Evolutionary conservation across 53 echinoderm and acorn worm genomes (phyloP), one percentile per base, ranked within the genome.

Genomic region (Echinarachnius parma): DNA sequence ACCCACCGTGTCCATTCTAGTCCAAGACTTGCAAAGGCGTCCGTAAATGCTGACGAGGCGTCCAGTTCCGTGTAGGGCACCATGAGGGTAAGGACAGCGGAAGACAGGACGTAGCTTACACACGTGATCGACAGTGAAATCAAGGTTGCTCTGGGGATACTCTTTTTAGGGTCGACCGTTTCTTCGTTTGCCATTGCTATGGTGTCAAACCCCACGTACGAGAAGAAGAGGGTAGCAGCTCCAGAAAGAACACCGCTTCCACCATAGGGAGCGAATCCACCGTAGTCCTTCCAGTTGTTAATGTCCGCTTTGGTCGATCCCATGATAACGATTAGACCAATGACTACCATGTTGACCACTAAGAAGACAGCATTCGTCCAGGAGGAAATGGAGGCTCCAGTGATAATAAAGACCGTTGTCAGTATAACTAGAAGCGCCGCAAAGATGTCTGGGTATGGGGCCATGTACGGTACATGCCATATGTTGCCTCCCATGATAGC

Each of bases 131-230:
- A n/a, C 3, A 91, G 37, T 0, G 91, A 60, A 11, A 83, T 14
- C 14, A 75, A 79, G 11, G 86, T 78, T 5, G 86, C 86, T 18
- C 79, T 61, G 0, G 91, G 91, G 16, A 91, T 64, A 53, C 86
- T 80, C 42, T 62, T 86, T 5, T 5, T 53, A 2, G 83, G 86
- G 26, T 86, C 52, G 14, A 76, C 10, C 9, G 83, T 76, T 58
- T 91, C 91, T 24, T 91, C 91, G 31, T 69, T 75, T 0, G 91
- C 77, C 8, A 83, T 62, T 25, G 86, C 62, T 14, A 91, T 91
- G 9, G 62, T 53, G 44, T 91, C 91, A 25, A 91, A 91, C 2
- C 91, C 91, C 26, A 61, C 46, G 70, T 74, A 91, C 9, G 86
- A 76, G 61, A 67, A 83, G 60, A 91, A 86, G 10, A 83, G 80